Evolutionary conservation across 2,113 vertebrate genomes (phyloP).

Genomic region (Lamprotornis superbus): DNA sequence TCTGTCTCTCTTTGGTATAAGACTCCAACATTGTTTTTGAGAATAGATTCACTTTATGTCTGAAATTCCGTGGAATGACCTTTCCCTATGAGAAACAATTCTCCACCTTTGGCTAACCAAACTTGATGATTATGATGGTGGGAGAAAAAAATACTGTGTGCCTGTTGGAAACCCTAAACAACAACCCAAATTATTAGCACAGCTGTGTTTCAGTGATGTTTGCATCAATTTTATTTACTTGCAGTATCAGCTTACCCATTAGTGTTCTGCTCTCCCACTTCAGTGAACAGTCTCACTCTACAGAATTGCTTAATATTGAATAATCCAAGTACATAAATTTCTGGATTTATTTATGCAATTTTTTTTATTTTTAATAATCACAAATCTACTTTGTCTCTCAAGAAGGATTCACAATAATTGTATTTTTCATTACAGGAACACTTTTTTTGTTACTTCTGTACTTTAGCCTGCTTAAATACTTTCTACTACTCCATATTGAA

Average conservation of each 20-base stretch:
- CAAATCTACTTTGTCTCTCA: background rate
- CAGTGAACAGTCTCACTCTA: background rate
- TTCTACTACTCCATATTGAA: background rate
- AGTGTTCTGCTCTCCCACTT: background rate
- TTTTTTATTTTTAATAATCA: background rate
- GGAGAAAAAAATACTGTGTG: background rate
- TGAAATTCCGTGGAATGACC: background rate
- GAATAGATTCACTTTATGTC: background rate
- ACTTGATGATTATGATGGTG: background rate
- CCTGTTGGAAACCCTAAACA: background rate
- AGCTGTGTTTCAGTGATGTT: background rate
- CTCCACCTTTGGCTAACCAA: background rate
- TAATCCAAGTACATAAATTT: background rate
- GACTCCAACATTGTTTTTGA: background rate
- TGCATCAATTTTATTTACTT: background rate
- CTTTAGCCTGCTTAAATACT: background rate
- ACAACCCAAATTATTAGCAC: background rate
- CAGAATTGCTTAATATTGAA: background rate
- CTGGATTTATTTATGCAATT: background rate
- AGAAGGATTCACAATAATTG: background rate
- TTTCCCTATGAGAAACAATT: background rate
- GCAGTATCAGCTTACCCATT: background rate
- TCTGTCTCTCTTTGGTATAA: background rate
- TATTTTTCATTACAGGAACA: background rate
- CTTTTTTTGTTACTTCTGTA: background rate